phyloP scores from a whole-genome alignment of 2,113 vertebrate species.

The Lepus timidus region DNA sequence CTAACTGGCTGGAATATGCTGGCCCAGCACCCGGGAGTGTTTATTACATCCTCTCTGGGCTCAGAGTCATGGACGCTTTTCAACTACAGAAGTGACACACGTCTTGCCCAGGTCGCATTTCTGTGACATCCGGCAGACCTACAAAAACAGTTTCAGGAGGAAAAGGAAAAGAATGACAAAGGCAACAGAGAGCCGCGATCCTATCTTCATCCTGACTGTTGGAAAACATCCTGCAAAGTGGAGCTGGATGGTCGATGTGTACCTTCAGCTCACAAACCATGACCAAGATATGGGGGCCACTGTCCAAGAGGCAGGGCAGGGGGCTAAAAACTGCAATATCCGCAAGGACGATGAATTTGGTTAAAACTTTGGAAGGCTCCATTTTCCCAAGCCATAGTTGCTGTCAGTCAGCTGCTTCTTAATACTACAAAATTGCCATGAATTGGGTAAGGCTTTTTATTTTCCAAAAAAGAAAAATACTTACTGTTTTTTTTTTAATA shows the following conservation, averaged over 20 bases:
- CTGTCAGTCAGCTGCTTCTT: neutral
- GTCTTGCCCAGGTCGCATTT: conserved; percentile 56
- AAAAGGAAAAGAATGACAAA: conserved; percentile 45
- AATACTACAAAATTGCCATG: neutral
- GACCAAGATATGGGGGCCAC: neutral
- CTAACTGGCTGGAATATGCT: conserved; percentile 68
- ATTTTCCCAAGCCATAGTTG: neutral
- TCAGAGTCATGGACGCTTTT: neutral
- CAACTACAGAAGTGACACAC: conserved; percentile 29
- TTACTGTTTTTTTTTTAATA: neutral
- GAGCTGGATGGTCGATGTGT: neutral
- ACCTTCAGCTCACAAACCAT: conserved; percentile 37
- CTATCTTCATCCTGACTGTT: conserved; percentile 39
- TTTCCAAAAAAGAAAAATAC: neutral
- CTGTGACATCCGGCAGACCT: conserved; percentile 66
- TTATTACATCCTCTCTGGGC: conserved; percentile 72
- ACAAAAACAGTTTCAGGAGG: conserved; percentile 61
- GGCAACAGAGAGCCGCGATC: neutral
- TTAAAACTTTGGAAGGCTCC: neutral
- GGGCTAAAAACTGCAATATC: neutral
- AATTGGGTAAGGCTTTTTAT: neutral
- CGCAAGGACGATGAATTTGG: neutral
- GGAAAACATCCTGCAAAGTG: conserved; percentile 1
- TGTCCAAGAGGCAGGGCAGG: neutral
- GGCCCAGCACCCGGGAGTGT: conserved; percentile 38